Conservation (phyloP, 2,113 vertebrate species). For the Oriolus oriolus region DNA sequence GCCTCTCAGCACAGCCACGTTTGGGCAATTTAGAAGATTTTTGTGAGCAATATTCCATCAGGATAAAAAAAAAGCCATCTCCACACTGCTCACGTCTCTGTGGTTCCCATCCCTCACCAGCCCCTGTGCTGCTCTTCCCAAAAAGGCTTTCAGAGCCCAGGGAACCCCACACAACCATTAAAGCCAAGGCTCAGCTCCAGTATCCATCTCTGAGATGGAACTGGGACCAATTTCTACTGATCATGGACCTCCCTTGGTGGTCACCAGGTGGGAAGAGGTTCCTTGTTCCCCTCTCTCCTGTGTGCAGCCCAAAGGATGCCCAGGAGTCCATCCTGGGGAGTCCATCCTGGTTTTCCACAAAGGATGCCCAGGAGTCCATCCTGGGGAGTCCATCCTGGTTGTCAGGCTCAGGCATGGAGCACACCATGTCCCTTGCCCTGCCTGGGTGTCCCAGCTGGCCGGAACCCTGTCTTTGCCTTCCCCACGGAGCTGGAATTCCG, state of each 20-base stretch:
- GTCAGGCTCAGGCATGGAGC: background rate
- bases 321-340: background rate
- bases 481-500: background rate
- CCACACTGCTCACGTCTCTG: background rate
- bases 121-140: background rate
- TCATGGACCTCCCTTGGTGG: background rate
- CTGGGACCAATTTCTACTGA: background rate
- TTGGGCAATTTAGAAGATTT: background rate
- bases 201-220: background rate
- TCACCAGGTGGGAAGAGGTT: background rate
- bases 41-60: background rate
- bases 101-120: background rate
- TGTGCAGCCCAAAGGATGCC: background rate
- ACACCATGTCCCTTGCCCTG: too few relatives aligned
- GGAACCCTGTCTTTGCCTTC: fast-evolving
- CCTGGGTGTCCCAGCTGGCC: background rate
- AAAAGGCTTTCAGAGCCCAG: background rate
- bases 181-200: background rate
- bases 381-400: background rate
- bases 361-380: background rate
- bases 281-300: background rate
- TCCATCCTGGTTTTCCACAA: background rate
- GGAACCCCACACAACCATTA: background rate
- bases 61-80: background rate
- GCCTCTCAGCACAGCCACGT: background rate